These are phyloP conservation scores for Tanypteryx hageni DNA, from an alignment of 2,888 invertebrate genomes.

Conservation along the genomic window DNA sequence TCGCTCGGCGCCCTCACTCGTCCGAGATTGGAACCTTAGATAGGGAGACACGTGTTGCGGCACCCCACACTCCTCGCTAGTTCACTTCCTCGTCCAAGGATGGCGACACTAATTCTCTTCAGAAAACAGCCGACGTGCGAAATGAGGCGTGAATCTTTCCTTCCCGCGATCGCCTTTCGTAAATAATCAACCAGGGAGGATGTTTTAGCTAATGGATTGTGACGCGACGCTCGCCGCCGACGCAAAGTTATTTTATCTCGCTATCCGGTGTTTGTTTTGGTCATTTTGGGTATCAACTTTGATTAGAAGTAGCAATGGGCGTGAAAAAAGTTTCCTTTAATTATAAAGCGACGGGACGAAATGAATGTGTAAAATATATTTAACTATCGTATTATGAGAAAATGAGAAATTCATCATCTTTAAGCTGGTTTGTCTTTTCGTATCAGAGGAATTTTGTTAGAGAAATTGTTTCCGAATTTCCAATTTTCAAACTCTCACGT, in stretches of 20 bases:
- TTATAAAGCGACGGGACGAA: neutral
- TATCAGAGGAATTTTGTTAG: no score
- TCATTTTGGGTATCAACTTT: neutral
- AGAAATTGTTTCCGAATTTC: no score
- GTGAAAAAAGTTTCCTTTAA: neutral
- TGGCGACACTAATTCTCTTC: slow-evolving; percentile 32
- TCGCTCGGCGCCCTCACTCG: neutral
- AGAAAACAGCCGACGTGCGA: slow-evolving; percentile 19
- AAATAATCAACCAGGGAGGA: slow-evolving; percentile 18
- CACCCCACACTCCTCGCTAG: neutral
- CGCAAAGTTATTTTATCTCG: slow-evolving; percentile 13
- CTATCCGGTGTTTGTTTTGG: slow-evolving; percentile 15
- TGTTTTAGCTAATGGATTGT: slow-evolving; percentile 32
- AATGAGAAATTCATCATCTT: no score
- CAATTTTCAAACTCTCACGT: no score
- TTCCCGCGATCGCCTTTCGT: slow-evolving; percentile 15
- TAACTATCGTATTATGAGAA: no score
- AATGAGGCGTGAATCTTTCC: slow-evolving; percentile 11
- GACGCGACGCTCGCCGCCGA: neutral
- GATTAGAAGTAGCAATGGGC: neutral
- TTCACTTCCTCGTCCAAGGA: slow-evolving; percentile 11
- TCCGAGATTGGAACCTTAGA: slow-evolving; percentile 1
- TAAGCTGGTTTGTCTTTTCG: no score
- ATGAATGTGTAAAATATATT: no score
- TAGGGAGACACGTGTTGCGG: neutral